Percentiles rank a stretch among this genome's conserved stretches.
phyloP scores from a whole-genome alignment of 2,797 vertebrate genomes.

The Pseudochaenichthys georgianus region DNA sequence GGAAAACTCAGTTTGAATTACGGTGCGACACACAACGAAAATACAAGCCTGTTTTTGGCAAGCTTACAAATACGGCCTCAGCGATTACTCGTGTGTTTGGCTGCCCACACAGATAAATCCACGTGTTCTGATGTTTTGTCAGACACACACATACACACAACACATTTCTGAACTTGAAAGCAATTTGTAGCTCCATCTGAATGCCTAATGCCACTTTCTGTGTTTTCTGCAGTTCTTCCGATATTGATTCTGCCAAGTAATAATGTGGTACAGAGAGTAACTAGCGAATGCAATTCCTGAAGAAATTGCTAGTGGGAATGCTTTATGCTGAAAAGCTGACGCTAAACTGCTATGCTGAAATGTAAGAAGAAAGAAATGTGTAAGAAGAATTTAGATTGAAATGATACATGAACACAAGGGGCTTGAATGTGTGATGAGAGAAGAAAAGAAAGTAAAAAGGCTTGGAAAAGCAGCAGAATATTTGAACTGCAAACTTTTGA shows the following conservation, averaged over 20 bases:
- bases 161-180: slow-evolving; percentile 66
- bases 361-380: too few relatives aligned
- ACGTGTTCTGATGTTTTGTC: slow-evolving; percentile 27
- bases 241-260: slow-evolving; percentile 82
- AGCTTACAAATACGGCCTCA: slow-evolving; percentile 35
- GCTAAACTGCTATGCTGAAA: too few relatives aligned
- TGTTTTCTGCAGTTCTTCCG: slow-evolving; percentile 64
- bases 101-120: slow-evolving; percentile 2
- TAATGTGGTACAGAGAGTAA: slow-evolving; percentile 77
- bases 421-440: too few relatives aligned
- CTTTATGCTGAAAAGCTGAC: too few relatives aligned
- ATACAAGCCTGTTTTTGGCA: slow-evolving; percentile 35
- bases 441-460: too few relatives aligned
- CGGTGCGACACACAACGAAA: slow-evolving; percentile 28
- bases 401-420: too few relatives aligned
- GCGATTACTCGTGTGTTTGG: slow-evolving; percentile 40
- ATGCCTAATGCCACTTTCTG: slow-evolving; percentile 73
- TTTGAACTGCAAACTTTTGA: too few relatives aligned
- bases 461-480: too few relatives aligned
- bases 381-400: too few relatives aligned
- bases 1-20: slow-evolving; percentile 56
- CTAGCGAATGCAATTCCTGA: too few relatives aligned
- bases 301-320: too few relatives aligned
- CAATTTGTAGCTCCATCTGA: slow-evolving; percentile 80
- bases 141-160: slow-evolving; percentile 5